Percentiles rank a stretch among this genome's conserved stretches.
phyloP scores from a whole-genome alignment of 1,140 invertebrate genomes.

The Olivierus martensii region DNA sequence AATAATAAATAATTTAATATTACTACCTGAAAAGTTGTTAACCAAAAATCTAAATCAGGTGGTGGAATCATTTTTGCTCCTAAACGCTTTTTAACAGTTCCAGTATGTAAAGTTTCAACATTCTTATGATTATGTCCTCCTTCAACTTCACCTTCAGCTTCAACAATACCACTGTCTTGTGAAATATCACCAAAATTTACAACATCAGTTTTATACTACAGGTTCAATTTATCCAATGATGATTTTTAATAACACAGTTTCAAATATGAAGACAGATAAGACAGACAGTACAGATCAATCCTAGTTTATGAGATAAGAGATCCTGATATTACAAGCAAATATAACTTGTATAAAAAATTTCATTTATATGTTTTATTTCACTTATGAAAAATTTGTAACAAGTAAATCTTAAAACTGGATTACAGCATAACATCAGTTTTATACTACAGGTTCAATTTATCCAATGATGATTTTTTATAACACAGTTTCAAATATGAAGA shows the following conservation, averaged over 20 bases:
- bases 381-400: no score
- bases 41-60: slow-evolving; percentile 57
- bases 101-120: neutral
- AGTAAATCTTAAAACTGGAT: no score
- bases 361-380: no score
- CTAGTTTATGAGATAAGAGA: no score
- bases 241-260: neutral
- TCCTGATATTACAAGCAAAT: no score
- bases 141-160: neutral
- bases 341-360: no score
- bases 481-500: no score
- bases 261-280: neutral
- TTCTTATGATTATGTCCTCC: neutral
- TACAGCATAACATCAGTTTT: no score
- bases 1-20: slow-evolving; percentile 8
- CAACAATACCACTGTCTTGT: neutral
- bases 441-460: no score
- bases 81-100: slow-evolving; percentile 32
- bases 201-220: neutral
- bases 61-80: slow-evolving; percentile 67
- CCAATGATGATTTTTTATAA: no score
- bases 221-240: neutral
- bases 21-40: slow-evolving; percentile 55
- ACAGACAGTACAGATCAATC: neutral
- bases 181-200: neutral